Base-by-base conservation (phyloP, 2,113 vertebrate genomes). In the Protomyctophum bolini region DNA sequence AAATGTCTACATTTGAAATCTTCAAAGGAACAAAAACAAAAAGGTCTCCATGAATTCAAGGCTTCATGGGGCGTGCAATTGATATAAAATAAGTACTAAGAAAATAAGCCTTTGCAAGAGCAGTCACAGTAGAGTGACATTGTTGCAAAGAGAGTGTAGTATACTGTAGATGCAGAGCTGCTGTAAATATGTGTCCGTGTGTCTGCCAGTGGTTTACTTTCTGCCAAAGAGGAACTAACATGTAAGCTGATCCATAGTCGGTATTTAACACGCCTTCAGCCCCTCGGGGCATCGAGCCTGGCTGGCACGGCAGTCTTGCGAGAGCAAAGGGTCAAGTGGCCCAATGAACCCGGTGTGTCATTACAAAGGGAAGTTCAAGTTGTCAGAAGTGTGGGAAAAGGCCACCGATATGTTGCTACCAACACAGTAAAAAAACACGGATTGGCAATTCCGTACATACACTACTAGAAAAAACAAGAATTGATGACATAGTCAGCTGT, bases 291-390 rank as follows among this genome's bases (percentile, higher is more conserved):
- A 52, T 73, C 50, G 15, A 61, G 75, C 33, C 46, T 15, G 54
- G 58, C 52, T 28, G 54, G 58, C 52, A 63, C n/a, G 63, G 54
- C 50, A n/a, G 50, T 7, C 29, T 50, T 12, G 2, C 15, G 8
- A 29, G 68, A 14, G 71, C 59, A 63, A 28, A n/a, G 73, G 80
- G 77, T 87, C 74, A 60, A 52, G 52, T 10, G 45, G 6, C 50
- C 50, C 46, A n/a, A 58, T 21, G 63, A 72, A 28, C 59, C 7
- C 11, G 54, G 68, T 75, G 51, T 70, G 46, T 55, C 8, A 57
- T 77, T 77, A 33, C 52, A 5, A 1, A 54, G 64, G 58, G 61
- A 71, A 15, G 66, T 71, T 61, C 2, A 70, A 63, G 73, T 54
- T 59, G 52, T 12, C 48, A 60, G 62, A 41, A 28, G 28, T 61